Conservation (phyloP, 2,113 vertebrate species). For the Morone saxatilis region DNA sequence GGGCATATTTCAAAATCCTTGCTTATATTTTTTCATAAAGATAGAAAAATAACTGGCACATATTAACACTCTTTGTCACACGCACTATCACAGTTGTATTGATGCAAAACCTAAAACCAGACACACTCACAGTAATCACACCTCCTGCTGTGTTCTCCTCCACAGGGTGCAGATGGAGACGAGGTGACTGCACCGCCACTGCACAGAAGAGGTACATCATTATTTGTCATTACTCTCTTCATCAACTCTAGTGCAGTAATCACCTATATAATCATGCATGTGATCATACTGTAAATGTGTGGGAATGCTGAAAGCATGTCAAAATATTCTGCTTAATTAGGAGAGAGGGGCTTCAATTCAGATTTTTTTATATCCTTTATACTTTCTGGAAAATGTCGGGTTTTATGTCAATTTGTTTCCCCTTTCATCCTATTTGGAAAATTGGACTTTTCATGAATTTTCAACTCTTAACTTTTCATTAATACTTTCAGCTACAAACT, state of each 20-base stretch:
- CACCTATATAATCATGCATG: background rate
- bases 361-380: too few species aligned
- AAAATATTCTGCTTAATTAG: too few species aligned
- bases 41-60: background rate
- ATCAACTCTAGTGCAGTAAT: background rate
- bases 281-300: background rate
- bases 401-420: too few species aligned
- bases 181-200: constrained; percentile 62
- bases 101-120: background rate
- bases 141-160: constrained; percentile 31
- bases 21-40: too few species aligned
- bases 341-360: too few species aligned
- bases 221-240: background rate
- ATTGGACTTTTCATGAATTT: too few species aligned
- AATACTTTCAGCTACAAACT: too few species aligned
- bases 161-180: constrained; percentile 80
- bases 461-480: too few species aligned
- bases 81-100: background rate
- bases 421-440: too few species aligned
- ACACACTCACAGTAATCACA: background rate
- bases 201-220: constrained; percentile 79
- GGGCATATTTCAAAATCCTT: too few species aligned
- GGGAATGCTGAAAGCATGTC: too few species aligned
- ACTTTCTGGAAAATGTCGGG: too few species aligned
- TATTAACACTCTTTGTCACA: background rate